phyloP scores from a whole-genome alignment of 2,797 vertebrate genomes.

The Esox masquinongy region DNA sequence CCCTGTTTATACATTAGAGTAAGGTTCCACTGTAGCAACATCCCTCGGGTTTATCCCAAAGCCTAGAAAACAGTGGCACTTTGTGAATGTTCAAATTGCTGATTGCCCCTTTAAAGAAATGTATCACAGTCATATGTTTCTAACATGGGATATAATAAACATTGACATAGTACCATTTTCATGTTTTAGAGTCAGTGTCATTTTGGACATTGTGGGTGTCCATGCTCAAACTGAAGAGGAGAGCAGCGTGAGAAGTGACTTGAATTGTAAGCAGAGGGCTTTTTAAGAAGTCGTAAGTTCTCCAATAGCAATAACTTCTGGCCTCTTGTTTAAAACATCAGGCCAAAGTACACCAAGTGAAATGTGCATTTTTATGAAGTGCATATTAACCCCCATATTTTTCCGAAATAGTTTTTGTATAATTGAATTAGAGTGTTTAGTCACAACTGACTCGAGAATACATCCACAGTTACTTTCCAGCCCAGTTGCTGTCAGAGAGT shows the following conservation, averaged over 20 bases:
- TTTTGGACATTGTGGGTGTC: constrained; percentile 56
- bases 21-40: background rate
- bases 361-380: constrained; percentile 72
- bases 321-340: constrained; percentile 45
- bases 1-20: background rate
- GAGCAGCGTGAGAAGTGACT: constrained; percentile 53
- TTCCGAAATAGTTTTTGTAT: constrained; percentile 58
- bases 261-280: constrained; percentile 37
- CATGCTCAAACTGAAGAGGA: constrained; percentile 34
- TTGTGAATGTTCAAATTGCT: background rate
- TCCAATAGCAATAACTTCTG: constrained; percentile 56
- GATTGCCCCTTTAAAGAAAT: background rate
- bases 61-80: background rate
- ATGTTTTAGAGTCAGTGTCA: constrained; percentile 2
- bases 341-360: constrained; percentile 68
- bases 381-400: constrained; percentile 65
- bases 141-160: background rate
- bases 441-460: constrained; percentile 53
- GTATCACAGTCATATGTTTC: background rate
- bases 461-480: constrained; percentile 40
- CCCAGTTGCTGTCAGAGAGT: constrained; percentile 20
- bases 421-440: constrained; percentile 66
- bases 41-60: background rate
- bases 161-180: background rate
- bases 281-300: constrained; percentile 55